Evolutionary conservation across 1,140 invertebrate species (phyloP).

Genomic region (Myzus persicae): DNA sequence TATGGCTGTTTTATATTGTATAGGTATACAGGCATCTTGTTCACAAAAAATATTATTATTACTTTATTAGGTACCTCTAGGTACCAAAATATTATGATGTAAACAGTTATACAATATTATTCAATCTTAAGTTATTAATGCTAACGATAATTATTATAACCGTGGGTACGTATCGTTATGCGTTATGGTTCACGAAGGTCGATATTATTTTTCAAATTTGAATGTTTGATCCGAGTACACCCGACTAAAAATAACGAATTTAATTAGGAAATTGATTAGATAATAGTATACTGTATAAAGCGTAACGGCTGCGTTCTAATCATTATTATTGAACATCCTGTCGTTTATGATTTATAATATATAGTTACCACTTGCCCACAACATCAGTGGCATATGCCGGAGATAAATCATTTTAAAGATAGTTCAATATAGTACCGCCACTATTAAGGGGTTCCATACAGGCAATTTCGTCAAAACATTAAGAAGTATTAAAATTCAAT

Average conservation of each 20-base stretch:
- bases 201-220: not conserved
- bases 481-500: not conserved
- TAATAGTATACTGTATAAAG: not conserved
- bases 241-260: not conserved
- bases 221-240: not conserved
- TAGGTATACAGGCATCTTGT: not conserved
- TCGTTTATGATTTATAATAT: not conserved
- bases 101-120: not conserved
- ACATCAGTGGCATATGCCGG: not conserved
- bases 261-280: not conserved
- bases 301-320: not conserved
- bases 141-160: not conserved
- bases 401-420: not conserved
- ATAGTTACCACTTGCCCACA: not conserved
- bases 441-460: not conserved
- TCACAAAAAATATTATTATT: not conserved
- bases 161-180: not conserved
- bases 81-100: not conserved
- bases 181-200: not conserved
- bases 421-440: not conserved
- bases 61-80: no score
- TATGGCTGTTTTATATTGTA: no score
- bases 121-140: not conserved
- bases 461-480: not conserved
- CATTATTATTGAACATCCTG: slow-evolving; percentile 31